These are phyloP conservation scores for Rhyacichthys aspro DNA, from an alignment of 2,797 vertebrate species.

Conservation along the genomic window DNA sequence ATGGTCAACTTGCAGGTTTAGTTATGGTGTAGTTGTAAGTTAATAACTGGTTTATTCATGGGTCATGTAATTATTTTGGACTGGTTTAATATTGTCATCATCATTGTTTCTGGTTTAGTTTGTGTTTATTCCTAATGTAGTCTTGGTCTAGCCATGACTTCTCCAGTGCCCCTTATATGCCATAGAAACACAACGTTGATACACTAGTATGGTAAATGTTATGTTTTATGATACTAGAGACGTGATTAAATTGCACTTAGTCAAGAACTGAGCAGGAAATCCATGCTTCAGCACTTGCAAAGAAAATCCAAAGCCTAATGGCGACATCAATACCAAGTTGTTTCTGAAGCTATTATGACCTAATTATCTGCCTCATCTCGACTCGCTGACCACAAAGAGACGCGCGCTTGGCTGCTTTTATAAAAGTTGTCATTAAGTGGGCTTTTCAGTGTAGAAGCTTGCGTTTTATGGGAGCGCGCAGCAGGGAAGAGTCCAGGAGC, in stretches of 20 bases:
- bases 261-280: conserved; percentile 32
- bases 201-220: neutral
- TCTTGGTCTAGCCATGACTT: too few relatives aligned
- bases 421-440: conserved; percentile 80
- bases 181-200: neutral
- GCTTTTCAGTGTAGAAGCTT: conserved; percentile 49
- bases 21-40: too few relatives aligned
- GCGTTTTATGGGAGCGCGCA: conserved; percentile 54
- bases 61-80: too few relatives aligned
- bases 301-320: conserved; percentile 64
- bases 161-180: too few relatives aligned
- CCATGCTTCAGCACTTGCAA: conserved; percentile 35
- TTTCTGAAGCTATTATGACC: conserved; percentile 77
- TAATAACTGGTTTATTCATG: too few relatives aligned
- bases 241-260: conserved; percentile 9
- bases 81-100: too few relatives aligned
- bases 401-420: conserved; percentile 70
- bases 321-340: conserved; percentile 77
- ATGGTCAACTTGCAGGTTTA: too few relatives aligned
- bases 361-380: conserved; percentile 82
- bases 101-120: too few relatives aligned
- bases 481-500: conserved; percentile 1
- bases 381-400: conserved; percentile 79
- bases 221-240: neutral
- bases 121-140: too few relatives aligned